Evolutionary conservation across 2,113 vertebrate species (phyloP), one percentile per base, ranked within the genome.

Genomic region (Lontra canadensis): DNA sequence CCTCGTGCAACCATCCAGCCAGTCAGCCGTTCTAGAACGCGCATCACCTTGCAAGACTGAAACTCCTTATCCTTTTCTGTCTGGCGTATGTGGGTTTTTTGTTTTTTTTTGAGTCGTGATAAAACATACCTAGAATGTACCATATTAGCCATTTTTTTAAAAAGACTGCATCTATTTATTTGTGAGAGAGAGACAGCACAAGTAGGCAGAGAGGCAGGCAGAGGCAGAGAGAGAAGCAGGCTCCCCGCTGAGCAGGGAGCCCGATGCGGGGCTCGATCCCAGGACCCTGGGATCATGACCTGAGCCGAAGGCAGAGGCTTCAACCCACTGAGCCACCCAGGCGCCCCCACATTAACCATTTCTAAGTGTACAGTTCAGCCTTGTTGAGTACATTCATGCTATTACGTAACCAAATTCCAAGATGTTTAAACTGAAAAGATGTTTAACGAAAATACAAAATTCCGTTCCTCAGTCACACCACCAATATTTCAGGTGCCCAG

Each of bases 41-140:
- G 14, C 1, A 1, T 23, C 34, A 13, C 14, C 34, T 4, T 25
- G 18, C 21, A 7, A 81, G n/a, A 36, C 49, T 1, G 10, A 23
- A 36, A 36, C 73, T 76, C 39, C 7, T 47, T 47, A 29, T 31
- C 15, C 74, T 47, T 47, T 49, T 31, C 7, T 44, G 44, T 18
- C 74, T 5, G 26, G 74, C 42, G 1, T 31, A 49, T 9, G 13
- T 14, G 2, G 25, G 7, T 7, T 69, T 47, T 69, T 47, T 47
- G 44, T 15, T 52, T 52, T 17, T 52, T 52, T 52, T 52, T 52
- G 2, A 78, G 49, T 21, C 47, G 1, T 20, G 31, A 52, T 21
- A 52, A 79, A 44, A 17, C 25, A 29, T 47, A 31, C 42, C 29
- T 76, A 29, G 29, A 47, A 76, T 9, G 49, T 20, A 31, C 7